These are phyloP conservation scores for Brachyptera risi DNA, from an alignment of 2,888 invertebrate genomes.

Conservation along the genomic window DNA sequence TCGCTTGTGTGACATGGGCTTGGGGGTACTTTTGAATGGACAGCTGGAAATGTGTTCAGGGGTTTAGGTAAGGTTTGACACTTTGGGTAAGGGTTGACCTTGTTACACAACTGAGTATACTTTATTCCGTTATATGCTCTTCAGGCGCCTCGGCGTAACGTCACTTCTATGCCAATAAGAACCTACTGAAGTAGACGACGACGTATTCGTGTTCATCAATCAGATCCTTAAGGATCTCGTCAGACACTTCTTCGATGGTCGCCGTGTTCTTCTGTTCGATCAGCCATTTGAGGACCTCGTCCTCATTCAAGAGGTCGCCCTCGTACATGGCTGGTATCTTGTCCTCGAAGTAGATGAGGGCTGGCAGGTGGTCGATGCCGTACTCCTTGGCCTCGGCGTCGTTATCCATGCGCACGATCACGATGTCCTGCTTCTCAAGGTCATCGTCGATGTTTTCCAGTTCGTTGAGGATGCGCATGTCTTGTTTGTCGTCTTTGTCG, in stretches of 20 bases:
- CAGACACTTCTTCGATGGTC: constrained; percentile 91
- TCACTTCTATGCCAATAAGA: no score
- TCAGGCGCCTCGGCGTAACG: no score
- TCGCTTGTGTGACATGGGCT: no score
- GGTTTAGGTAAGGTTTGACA: no score
- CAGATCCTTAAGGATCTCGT: constrained; percentile 79
- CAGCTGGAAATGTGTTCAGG: no score
- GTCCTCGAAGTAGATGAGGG: constrained; percentile 84
- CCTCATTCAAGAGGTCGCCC: constrained; percentile 87
- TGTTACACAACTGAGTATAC: no score
- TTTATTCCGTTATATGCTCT: no score
- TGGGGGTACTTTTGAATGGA: no score
- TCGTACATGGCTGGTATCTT: constrained; percentile 89
- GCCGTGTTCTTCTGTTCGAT: constrained; percentile 84
- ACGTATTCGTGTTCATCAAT: constrained; percentile 91
- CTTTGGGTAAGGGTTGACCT: no score
- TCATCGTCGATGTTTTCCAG: constrained; percentile 91
- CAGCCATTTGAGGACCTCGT: constrained; percentile 86
- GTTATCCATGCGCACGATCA: constrained; percentile 86
- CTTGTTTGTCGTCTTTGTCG: constrained; percentile 86
- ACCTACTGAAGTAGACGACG: constrained; percentile 86
- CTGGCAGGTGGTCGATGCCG: constrained; percentile 83
- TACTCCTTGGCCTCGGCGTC: constrained; percentile 86
- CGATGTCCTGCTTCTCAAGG: constrained; percentile 82
- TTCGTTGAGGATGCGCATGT: constrained; percentile 81